A percentile compares a stretch with the other conserved stretches of the same genome.
These are phyloP conservation scores for Phylloscopus collybita DNA, from an alignment of 2,797 vertebrate genomes.

Conservation along the genomic window DNA sequence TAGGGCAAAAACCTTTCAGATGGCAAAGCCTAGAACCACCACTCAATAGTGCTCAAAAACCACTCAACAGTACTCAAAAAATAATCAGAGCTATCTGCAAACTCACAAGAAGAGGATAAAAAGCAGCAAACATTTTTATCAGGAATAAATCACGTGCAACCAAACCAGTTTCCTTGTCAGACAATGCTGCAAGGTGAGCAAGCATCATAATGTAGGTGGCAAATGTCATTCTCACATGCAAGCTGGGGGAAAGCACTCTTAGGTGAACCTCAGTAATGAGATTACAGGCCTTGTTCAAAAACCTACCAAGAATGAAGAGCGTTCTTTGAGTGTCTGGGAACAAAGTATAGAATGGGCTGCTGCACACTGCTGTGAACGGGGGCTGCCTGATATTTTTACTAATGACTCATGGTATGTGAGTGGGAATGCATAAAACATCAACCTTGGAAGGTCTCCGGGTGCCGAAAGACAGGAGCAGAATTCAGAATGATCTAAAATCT, in stretches of 20 bases:
- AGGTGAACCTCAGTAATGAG: neutral
- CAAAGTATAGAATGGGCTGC: neutral
- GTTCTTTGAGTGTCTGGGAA: neutral
- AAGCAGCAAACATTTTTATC: neutral
- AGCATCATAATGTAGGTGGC: accelerated
- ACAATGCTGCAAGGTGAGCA: neutral
- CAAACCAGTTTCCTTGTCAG: neutral
- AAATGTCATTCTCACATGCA: neutral
- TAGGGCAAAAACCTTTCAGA: neutral
- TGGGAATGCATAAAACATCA: constrained; percentile 38
- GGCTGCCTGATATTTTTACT: constrained; percentile 36
- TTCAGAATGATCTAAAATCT: constrained; percentile 29
- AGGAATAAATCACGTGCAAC: neutral
- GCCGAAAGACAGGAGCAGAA: neutral
- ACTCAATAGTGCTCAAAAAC: neutral
- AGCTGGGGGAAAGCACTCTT: neutral
- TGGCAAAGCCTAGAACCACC: neutral
- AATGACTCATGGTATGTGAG: constrained; percentile 34
- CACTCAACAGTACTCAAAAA: neutral
- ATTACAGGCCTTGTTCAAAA: neutral
- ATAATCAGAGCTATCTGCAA: neutral
- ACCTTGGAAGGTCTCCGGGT: neutral
- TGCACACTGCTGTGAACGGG: neutral
- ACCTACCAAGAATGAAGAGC: neutral
- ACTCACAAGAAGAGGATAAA: neutral